phyloP scores from a whole-genome alignment of 2,888 invertebrate species.

The Agapostemon virescens region DNA sequence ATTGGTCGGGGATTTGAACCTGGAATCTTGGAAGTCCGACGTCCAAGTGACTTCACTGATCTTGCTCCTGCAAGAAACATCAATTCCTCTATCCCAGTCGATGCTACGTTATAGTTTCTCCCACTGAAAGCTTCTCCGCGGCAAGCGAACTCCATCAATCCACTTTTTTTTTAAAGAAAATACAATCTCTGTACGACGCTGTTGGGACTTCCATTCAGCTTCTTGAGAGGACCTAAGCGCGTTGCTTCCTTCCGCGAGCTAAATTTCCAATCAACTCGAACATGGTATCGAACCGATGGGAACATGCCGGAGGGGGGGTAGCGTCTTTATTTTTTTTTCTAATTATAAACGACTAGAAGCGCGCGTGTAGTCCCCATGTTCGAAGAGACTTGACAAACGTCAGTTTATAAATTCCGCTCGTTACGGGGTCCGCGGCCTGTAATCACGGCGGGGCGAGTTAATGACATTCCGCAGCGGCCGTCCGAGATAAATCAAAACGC shows the following conservation, averaged over 20 bases:
- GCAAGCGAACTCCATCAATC: background rate
- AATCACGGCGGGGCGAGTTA: constrained; percentile 28
- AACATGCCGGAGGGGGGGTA: background rate
- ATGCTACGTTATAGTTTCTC: too few relatives aligned
- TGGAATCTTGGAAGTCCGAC: too few relatives aligned
- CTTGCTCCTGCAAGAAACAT: background rate
- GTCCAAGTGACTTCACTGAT: too few relatives aligned
- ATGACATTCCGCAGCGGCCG: constrained; percentile 43
- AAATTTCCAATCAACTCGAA: background rate
- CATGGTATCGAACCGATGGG: background rate
- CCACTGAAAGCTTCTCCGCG: too few relatives aligned
- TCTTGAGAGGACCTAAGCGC: background rate
- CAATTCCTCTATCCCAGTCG: background rate
- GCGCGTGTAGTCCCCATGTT: background rate
- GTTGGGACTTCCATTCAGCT: background rate
- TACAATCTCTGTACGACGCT: background rate
- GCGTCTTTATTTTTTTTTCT: background rate
- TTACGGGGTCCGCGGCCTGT: constrained; percentile 21
- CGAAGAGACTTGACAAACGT: constrained; percentile 13
- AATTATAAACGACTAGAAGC: constrained; percentile 3
- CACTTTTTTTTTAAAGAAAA: background rate
- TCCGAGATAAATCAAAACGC: constrained; percentile 51
- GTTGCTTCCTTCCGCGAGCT: background rate
- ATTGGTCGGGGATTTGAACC: too few relatives aligned
- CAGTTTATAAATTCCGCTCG: constrained; percentile 17